Evolutionary conservation across 2,113 vertebrate genomes (phyloP), one percentile per base, ranked within the genome.

Genomic region (Oryzias celebensis): DNA sequence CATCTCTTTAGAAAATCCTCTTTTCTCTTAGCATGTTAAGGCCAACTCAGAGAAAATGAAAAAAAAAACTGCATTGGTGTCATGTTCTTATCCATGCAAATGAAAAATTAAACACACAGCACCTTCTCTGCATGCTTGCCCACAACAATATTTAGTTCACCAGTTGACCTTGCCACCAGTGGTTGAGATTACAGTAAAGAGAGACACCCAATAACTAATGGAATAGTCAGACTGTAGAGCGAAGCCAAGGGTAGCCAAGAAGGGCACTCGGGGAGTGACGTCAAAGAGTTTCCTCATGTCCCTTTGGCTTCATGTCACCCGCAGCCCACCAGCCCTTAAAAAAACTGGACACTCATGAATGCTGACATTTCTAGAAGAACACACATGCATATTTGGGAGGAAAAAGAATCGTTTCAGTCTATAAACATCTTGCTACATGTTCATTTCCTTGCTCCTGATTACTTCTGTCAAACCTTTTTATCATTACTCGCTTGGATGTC

Each of bases 201-300:
- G 47, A 62, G 36, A 76, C 71, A 74, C 68, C 71, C 68, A 80
- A 75, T 80, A 74, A 83, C 76, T 84, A 85, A 85, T 71, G 81
- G 82, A 64, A 52, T 62, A 62, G 78, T 68, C 16, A 67, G 66
- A 65, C 54, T 10, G 16, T 14, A 76, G 76, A 87, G 80, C 74
- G 74, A 63, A 82, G 73, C 63, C 75, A 65, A 69, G 78, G 80
- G 62, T 71, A 76, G 81, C 61, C 57, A 51, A 67, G 78, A 77
- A 82, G 68, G 83, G 80, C 71, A 71, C 65, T 41, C 45, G 53
- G 65, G 36, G 57, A 67, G 80, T 75, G 80, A 80, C 75, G 75
- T 80, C 73, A 81, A 80, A 80, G 58, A 58, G 76, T 64, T 74
- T 66, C 63, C 68, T 78, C 49, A 24, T 77, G 78, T 75, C 80